phyloP scores from a whole-genome alignment of 2,888 invertebrate species.

The Eilema depressum region DNA sequence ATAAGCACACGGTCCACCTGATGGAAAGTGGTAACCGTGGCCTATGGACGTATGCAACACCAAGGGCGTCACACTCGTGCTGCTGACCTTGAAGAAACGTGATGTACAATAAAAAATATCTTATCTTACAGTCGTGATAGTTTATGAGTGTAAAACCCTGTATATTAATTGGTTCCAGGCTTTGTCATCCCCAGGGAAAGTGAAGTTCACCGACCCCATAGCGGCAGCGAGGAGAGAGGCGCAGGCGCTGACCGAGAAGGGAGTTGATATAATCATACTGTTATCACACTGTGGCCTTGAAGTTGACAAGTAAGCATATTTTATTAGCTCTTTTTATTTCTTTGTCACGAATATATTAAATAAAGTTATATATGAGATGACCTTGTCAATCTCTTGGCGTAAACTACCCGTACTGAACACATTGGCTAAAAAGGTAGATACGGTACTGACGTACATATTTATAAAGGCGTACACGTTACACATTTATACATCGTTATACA shows the following conservation, averaged over 20 bases:
- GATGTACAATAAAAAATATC: no score
- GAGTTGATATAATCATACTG: slow-evolving; percentile 92
- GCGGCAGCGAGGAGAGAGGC: slow-evolving; percentile 89
- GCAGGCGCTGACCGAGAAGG: slow-evolving; percentile 84
- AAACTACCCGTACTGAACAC: neutral
- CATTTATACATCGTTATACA: no score
- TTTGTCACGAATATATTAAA: neutral
- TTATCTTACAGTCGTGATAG: no score
- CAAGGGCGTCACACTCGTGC: no score
- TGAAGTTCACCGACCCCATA: slow-evolving; percentile 90
- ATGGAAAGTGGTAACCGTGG: no score
- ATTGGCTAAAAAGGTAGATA: no score
- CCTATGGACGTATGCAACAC: no score
- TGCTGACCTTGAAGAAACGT: no score
- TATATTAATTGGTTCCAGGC: slow-evolving; percentile 75
- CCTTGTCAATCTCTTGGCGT: neutral
- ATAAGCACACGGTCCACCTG: no score
- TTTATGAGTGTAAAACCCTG: no score
- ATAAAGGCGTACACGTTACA: no score
- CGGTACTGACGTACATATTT: no score
- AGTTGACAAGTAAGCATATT: slow-evolving; percentile 84
- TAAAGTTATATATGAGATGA: neutral
- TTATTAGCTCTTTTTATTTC: neutral
- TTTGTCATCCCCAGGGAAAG: slow-evolving; percentile 88
- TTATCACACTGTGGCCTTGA: slow-evolving; percentile 93